Conservation (phyloP, 2,797 vertebrate genomes). For the Epinephelus awoara region DNA sequence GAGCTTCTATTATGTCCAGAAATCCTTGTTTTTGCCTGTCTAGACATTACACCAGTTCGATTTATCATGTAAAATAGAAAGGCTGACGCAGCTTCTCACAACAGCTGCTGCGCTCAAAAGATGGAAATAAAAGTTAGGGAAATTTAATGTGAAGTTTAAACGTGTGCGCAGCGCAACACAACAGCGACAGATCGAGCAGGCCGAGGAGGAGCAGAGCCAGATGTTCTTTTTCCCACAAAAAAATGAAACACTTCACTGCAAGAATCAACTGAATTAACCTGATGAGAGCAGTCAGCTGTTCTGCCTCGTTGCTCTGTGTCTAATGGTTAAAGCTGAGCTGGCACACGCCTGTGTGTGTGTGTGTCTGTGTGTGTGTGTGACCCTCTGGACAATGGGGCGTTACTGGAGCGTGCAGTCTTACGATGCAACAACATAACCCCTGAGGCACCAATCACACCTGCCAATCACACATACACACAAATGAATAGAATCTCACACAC, state of each 20-base stretch:
- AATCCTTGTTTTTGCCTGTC: neutral
- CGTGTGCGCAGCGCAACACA: neutral
- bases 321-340: conserved; percentile 64
- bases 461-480: conserved; percentile 34
- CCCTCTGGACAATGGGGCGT: conserved; percentile 55
- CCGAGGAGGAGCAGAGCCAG: conserved; percentile 9
- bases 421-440: conserved; percentile 52
- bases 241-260: conserved; percentile 9
- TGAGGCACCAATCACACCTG: conserved; percentile 67
- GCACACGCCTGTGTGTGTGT: conserved; percentile 5
- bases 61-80: neutral
- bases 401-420: conserved; percentile 65
- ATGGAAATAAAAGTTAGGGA: neutral
- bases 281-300: conserved; percentile 62
- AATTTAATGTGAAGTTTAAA: no score
- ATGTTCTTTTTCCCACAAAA: conserved; percentile 20
- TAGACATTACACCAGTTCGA: neutral
- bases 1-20: neutral
- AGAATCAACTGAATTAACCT: conserved; percentile 41
- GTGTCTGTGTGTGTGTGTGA: conserved; percentile 33
- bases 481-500: neutral
- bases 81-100: conserved; percentile 6
- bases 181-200: conserved; percentile 15
- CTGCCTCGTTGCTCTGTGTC: conserved; percentile 54
- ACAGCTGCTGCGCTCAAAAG: neutral